Percentiles rank a stretch among this genome's conserved stretches.
Evolutionary conservation across 64 coral and sea anemone species (phyloP).

Genomic region (Montipora efflorescens): DNA sequence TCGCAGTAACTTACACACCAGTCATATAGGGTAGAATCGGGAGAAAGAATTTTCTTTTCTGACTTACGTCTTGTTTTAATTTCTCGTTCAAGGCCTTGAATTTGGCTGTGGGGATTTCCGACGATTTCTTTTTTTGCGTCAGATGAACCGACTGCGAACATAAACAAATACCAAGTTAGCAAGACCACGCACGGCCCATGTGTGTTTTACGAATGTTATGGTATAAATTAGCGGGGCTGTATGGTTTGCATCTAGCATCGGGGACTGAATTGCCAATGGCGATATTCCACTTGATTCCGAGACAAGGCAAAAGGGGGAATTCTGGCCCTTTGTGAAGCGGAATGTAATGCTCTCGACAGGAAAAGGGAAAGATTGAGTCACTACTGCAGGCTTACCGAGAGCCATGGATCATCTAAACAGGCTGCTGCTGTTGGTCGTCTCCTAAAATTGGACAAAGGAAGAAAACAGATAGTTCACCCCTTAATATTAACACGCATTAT

Average conservation of each 20-base stretch:
- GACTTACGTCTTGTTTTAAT: constrained; percentile 48
- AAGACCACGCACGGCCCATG: neutral
- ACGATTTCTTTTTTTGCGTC: constrained; percentile 56
- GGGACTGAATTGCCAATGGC: too few relatives aligned
- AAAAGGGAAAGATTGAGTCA: neutral
- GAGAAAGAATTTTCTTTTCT: neutral
- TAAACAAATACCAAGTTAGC: neutral
- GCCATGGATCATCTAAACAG: constrained; percentile 45
- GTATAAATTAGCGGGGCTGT: too few relatives aligned
- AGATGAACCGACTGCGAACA: constrained; percentile 12
- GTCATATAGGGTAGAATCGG: too few relatives aligned
- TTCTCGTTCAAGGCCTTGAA: constrained; percentile 59
- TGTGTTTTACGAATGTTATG: neutral
- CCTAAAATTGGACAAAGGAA: constrained; percentile 7
- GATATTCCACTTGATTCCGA: too few relatives aligned
- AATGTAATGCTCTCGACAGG: neutral
- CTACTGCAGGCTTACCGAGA: neutral
- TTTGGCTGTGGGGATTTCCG: constrained; percentile 54
- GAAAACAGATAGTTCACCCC: neutral
- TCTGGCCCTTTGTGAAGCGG: neutral
- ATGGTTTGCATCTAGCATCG: too few relatives aligned
- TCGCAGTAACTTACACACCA: too few relatives aligned
- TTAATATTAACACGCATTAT: neutral
- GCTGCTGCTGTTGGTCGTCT: constrained; percentile 10
- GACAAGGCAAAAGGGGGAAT: neutral